Evolutionary conservation across 2,888 invertebrate species (phyloP).

Genomic region (Priocnemis perturbator): DNA sequence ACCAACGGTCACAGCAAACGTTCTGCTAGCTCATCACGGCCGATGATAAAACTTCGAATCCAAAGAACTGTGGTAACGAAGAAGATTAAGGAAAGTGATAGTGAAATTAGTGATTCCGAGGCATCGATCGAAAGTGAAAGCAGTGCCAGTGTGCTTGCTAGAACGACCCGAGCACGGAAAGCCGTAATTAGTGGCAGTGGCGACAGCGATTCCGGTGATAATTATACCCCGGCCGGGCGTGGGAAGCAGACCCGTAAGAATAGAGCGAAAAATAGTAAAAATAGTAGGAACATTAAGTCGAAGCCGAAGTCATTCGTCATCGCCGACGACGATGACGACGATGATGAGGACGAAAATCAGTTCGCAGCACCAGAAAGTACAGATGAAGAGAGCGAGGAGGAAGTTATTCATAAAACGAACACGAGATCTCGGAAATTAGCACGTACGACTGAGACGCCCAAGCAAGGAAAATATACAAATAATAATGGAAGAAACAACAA

Average conservation of each 20-base stretch:
- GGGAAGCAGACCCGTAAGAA: conserved; percentile 67
- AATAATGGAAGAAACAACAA: conserved; percentile 36
- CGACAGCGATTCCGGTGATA: conserved; percentile 78
- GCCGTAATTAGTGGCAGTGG: conserved; percentile 62
- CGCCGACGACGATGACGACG: conserved; percentile 57
- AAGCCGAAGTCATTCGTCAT: conserved; percentile 48
- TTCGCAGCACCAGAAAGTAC: conserved; percentile 45
- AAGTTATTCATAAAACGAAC: conserved; percentile 56
- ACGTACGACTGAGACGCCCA: conserved; percentile 29
- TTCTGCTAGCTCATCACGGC: conserved; percentile 53
- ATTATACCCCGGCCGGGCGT: conserved; percentile 76
- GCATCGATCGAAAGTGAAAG: conserved; percentile 63
- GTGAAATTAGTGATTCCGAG: conserved; percentile 66
- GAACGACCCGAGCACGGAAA: conserved; percentile 62
- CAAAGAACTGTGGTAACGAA: conserved; percentile 44
- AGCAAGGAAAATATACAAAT: conserved; percentile 16
- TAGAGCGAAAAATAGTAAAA: conserved; percentile 66
- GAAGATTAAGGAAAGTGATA: conserved; percentile 58
- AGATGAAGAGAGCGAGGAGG: conserved; percentile 53
- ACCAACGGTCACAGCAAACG: conserved; percentile 67
- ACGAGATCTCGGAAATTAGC: conserved; percentile 56
- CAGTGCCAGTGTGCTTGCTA: conserved; percentile 62
- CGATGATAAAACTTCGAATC: conserved; percentile 60
- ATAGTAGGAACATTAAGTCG: conserved; percentile 53
- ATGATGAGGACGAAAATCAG: conserved; percentile 53